These are phyloP conservation scores for Ascidia mentula DNA, from an alignment of 23 tunicate genomes.

Conservation along the genomic window DNA sequence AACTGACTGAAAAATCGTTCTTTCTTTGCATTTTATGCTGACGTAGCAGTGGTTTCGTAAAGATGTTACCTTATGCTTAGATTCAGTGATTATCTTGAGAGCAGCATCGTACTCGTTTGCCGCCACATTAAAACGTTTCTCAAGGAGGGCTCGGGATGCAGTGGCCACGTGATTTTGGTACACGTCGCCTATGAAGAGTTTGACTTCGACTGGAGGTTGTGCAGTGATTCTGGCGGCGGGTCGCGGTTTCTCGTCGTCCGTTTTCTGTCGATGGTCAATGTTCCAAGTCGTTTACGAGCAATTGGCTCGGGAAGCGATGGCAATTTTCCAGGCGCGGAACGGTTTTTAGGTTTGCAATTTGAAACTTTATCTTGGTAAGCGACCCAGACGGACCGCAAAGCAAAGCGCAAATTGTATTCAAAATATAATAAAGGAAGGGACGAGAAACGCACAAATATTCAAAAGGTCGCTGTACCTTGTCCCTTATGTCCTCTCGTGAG, in stretches of 20 bases:
- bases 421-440: too few relatives aligned
- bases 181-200: not conserved
- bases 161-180: not conserved
- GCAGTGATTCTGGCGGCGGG: not conserved
- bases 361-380: not conserved
- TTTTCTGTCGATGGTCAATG: not conserved
- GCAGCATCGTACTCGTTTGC: conserved; percentile 6
- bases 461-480: not conserved
- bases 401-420: not conserved
- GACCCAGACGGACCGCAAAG: not conserved
- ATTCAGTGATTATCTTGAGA: not conserved
- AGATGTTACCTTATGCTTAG: not conserved
- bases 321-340: not conserved
- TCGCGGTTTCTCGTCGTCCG: not conserved
- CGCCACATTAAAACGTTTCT: not conserved
- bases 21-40: too few relatives aligned
- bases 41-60: too few relatives aligned
- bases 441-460: not conserved
- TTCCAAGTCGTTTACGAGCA: not conserved
- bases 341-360: not conserved
- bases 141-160: not conserved
- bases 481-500: not conserved
- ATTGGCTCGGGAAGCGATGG: not conserved
- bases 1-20: too few relatives aligned
- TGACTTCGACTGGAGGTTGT: not conserved